Base-by-base conservation (phyloP, 2,888 invertebrate species). In the Pherbina coryleti region DNA sequence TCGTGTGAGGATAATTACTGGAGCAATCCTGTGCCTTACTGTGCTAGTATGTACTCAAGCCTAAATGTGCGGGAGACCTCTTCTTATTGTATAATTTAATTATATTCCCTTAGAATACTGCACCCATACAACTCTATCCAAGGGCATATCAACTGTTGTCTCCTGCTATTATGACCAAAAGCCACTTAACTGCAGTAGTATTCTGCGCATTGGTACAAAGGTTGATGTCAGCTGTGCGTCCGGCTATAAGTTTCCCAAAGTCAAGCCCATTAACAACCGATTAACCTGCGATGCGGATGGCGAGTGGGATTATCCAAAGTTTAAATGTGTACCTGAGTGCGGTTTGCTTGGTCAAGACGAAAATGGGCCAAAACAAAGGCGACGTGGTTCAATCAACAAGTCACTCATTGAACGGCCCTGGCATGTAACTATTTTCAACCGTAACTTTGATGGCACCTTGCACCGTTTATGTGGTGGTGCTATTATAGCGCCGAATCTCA, bases 381-480 rank as follows among this genome's bases (percentile, higher is more conserved):
- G 79, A 1, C 44, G 14, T 11, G 44, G 44, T 14, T 11, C 14
- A 44, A 44, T 31, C 82, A 81, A 76, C 19, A 77, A 7, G 57
- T 71, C 0, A 78, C 78, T 49, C 67, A 37, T n/a, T 73, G 51
- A n/a, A 7, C 83, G 83, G 5, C 88, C 88, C 7, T 89, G 88
- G 88, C 78, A 86, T 22, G 86, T 85, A 3, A 86, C 84, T 44
- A 82, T 87, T 37, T 86, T 83, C 72, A 67, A 76, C 8, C 80
- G 79, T 0, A n/a, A 51, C 0, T 55, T 53, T 25, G 76, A 60
- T 1, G 31, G 9, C 4, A 69, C 73, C 37, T 83, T 74, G 31
- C 55, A 57, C 0, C 82, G 83, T 9, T 76, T 82, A 3, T 86
- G 86, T 69, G 85, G 85, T 49, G 86, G 85, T 5, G 83, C 85